phyloP scores from a whole-genome alignment of 2,113 vertebrate genomes.

The Stictonetta naevosa region DNA sequence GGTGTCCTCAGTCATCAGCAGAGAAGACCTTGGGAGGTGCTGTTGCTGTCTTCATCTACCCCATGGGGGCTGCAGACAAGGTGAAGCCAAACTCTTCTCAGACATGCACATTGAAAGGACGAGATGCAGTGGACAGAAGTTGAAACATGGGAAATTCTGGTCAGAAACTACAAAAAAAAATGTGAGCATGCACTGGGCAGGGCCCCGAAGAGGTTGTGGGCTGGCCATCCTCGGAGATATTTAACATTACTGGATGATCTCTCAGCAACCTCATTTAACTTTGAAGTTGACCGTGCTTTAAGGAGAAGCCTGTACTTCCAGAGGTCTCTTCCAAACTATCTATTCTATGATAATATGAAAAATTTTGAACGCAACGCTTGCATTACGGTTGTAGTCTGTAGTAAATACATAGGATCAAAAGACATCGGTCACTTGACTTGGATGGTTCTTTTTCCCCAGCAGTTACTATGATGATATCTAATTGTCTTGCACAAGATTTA shows the following conservation, averaged over 20 bases:
- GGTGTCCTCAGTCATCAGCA: neutral
- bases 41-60: neutral
- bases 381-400: neutral
- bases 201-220: neutral
- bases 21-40: neutral
- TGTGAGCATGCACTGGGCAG: fast-evolving
- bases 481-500: neutral
- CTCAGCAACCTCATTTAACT: neutral
- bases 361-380: neutral
- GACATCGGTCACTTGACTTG: neutral
- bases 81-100: neutral
- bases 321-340: neutral
- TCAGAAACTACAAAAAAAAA: neutral
- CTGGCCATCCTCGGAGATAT: neutral
- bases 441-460: neutral
- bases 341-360: neutral
- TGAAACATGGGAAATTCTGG: neutral
- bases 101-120: neutral
- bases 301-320: neutral
- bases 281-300: neutral
- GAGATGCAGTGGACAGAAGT: neutral
- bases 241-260: neutral
- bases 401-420: neutral
- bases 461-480: neutral
- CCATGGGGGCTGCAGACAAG: neutral